Conservation (phyloP, 2,113 vertebrate species). For the Rostratula benghalensis region DNA sequence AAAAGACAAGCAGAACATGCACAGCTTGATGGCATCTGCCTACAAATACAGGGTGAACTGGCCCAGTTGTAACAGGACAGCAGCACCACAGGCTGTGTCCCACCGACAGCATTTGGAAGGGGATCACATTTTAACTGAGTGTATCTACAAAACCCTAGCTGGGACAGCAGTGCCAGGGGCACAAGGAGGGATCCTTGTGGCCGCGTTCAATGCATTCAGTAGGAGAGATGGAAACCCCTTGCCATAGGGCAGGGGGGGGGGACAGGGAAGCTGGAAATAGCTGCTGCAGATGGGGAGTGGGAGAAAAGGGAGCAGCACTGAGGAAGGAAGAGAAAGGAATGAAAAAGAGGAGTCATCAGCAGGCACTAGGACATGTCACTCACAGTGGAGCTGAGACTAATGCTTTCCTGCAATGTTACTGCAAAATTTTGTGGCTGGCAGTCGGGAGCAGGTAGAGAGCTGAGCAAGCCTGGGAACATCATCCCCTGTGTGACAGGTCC, state of each 20-base stretch:
- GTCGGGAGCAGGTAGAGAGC: not conserved
- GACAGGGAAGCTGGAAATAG: not conserved
- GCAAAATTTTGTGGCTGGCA: not conserved
- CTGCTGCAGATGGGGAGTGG: not conserved
- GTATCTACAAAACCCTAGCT: not conserved
- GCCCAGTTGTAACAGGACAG: not conserved
- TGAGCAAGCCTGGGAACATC: not conserved
- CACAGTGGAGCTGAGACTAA: not conserved
- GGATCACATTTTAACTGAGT: not conserved
- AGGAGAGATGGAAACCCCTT: not conserved
- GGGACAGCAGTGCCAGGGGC: not conserved
- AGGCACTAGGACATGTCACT: not conserved
- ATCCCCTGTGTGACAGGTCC: fast-evolving
- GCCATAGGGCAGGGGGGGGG: not conserved
- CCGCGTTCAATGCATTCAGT: fast-evolving
- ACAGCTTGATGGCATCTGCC: not conserved
- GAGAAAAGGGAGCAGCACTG: not conserved
- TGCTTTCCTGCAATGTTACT: not conserved
- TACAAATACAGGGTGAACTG: not conserved
- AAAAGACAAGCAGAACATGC: not conserved
- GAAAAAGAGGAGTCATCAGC: not conserved
- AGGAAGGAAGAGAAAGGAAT: constrained; percentile 17
- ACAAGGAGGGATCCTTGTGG: not conserved
- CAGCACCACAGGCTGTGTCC: not conserved
- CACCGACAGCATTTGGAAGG: not conserved